These are phyloP conservation scores for Ashinkailepas kermadecensis DNA, from an alignment of 2,888 invertebrate genomes.

Conservation along the genomic window DNA sequence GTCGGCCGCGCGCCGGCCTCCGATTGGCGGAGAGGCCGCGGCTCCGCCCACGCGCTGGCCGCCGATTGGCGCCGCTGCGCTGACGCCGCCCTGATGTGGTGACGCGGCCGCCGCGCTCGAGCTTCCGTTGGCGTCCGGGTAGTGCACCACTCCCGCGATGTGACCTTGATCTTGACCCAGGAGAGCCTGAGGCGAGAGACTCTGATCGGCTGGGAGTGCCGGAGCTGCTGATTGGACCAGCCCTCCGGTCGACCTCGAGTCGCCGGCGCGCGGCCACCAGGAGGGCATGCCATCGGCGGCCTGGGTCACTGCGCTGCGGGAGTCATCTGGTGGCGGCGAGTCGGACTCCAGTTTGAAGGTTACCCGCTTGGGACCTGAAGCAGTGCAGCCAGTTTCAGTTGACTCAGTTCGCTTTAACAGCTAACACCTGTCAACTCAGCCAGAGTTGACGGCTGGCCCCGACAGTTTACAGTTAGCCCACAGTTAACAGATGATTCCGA, in stretches of 20 bases:
- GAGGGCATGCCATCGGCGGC: not conserved
- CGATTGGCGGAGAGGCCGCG: not conserved
- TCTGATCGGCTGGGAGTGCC: not conserved
- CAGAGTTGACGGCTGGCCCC: too few species aligned
- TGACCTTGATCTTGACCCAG: not conserved
- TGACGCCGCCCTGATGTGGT: not conserved
- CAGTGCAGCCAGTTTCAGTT: too few species aligned
- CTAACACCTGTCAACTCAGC: too few species aligned
- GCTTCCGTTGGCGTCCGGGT: not conserved
- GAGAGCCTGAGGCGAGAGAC: not conserved
- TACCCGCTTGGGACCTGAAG: not conserved
- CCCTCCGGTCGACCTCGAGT: not conserved
- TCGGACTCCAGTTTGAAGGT: constrained; percentile 12
- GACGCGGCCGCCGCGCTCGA: not conserved
- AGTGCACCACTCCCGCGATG: not conserved
- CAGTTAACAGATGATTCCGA: too few species aligned
- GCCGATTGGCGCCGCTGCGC: not conserved
- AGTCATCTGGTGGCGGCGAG: not conserved
- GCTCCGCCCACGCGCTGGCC: not conserved
- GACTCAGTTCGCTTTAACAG: too few species aligned
- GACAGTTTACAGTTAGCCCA: too few species aligned
- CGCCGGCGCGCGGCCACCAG: not conserved
- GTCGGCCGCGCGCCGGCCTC: not conserved
- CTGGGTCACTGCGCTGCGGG: not conserved
- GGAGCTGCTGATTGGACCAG: not conserved